phyloP scores from a whole-genome alignment of 2,888 invertebrate genomes.

The Phortica magna region DNA sequence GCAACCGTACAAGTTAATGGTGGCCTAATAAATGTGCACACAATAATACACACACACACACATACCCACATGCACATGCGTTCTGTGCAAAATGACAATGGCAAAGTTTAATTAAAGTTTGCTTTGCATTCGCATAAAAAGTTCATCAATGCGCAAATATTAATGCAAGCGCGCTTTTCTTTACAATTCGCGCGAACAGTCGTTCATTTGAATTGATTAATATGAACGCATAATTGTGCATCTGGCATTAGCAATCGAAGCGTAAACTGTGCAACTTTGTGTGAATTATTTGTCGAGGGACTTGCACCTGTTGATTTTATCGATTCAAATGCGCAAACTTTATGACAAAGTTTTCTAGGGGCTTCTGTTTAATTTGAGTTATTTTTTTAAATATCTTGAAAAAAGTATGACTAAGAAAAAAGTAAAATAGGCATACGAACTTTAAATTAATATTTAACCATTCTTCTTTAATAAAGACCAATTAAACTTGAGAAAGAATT shows the following conservation, averaged over 20 bases:
- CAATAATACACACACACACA: background rate
- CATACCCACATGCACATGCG: background rate
- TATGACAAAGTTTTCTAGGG: too few species aligned
- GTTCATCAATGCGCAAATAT: background rate
- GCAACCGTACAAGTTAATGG: slow-evolving; percentile 6
- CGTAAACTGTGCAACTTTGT: too few species aligned
- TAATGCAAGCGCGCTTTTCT: background rate
- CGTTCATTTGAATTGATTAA: background rate
- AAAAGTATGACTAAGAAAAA: too few species aligned
- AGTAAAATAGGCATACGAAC: too few species aligned
- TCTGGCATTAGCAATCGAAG: background rate
- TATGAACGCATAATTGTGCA: background rate
- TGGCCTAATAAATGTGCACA: background rate
- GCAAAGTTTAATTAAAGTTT: background rate
- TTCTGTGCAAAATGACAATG: background rate
- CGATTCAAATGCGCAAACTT: too few species aligned
- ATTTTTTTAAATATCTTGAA: too few species aligned
- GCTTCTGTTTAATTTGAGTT: too few species aligned
- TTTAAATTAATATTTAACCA: too few species aligned
- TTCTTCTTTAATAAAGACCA: too few species aligned
- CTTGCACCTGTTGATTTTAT: too few species aligned
- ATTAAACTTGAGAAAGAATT: too few species aligned
- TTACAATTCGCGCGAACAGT: background rate
- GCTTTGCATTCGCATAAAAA: background rate
- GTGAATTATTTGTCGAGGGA: too few species aligned